These are phyloP conservation scores for Avahi laniger DNA, from an alignment of 2,797 vertebrate genomes.

Conservation along the genomic window DNA sequence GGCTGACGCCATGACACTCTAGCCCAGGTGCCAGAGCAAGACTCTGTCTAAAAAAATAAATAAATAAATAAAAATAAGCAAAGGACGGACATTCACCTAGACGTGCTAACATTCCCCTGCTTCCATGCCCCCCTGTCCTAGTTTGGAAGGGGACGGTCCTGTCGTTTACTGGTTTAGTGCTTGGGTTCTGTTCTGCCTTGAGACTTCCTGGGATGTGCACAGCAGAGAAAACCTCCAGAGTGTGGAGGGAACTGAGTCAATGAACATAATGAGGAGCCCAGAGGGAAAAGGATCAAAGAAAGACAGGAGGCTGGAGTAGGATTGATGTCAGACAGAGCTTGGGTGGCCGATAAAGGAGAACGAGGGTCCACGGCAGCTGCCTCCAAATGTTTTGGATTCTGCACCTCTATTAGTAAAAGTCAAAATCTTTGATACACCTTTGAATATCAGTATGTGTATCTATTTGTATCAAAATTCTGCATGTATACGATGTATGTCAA, in stretches of 20 bases:
- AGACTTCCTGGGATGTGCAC: neutral
- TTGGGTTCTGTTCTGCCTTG: neutral
- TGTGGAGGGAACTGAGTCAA: neutral
- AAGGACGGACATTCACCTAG: neutral
- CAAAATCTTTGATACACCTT: neutral
- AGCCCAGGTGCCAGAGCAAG: no score
- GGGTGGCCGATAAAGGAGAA: neutral
- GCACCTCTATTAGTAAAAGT: neutral
- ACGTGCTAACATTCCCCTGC: no score
- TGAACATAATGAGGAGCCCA: neutral
- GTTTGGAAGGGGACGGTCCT: neutral
- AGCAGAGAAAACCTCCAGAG: neutral
- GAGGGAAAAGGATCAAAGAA: neutral
- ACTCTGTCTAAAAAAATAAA: no score
- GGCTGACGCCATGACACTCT: no score
- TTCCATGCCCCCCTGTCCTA: neutral
- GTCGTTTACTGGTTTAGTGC: neutral
- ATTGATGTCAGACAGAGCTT: neutral
- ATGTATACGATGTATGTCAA: neutral
- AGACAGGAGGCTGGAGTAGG: accelerated
- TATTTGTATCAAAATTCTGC: neutral
- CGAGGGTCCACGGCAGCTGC: neutral
- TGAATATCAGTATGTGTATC: neutral
- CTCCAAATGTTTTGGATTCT: neutral
- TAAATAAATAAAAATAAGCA: no score